Base-by-base conservation (phyloP, 2,113 vertebrate species). In the Neopipo cinnamomea region DNA sequence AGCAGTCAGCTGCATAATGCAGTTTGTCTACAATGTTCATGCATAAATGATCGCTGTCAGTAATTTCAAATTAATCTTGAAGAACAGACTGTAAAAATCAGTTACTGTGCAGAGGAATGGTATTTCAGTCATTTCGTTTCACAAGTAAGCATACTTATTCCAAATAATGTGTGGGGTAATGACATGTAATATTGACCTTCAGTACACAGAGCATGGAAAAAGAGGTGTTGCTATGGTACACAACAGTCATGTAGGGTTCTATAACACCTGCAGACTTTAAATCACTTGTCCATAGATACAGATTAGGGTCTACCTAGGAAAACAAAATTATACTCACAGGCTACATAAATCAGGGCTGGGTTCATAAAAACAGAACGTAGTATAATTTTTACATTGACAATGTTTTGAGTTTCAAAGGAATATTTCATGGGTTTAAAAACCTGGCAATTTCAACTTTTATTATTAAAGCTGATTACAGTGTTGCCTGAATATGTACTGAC, bases 11-110 rank as follows among this genome's bases (percentile, higher is more conserved):
- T 95, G 65, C 56, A 78, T 72, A 92, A 83, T 68, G 52, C 21
- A 44, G 86, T 92, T 91, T 93, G 61, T 91, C 70, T 92, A 85
- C 79, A 81, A 31, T 65, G 49, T 61, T 92, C 52, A 72, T 93
- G 65, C 80, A 92, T 87, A 93, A 96, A 89, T 78, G 68, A 93
- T 72, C n/a, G 41, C 31, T 80, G 52, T 20, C 73, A 61, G 86
- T 56, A 95, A 95, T 93, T 95, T 25, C 61, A 27, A 89, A 95
- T 87, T 87, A 89, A 86, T 84, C 75, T 95, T 52, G 42, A 78
- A 87, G 73, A 92, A 53, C 35, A 87, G 61, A 68, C 86, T 87
- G 24, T 71, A 73, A 63, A 86, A 95, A 80, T 70, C 67, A 70
- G 59, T 90, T 77, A 46, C 75, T 75, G 44, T 67, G 68, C 72